Percentiles rank a stretch among this genome's conserved stretches.
phyloP scores from a whole-genome alignment of 1,140 invertebrate genomes.

The Rhagoletis pomonella region DNA sequence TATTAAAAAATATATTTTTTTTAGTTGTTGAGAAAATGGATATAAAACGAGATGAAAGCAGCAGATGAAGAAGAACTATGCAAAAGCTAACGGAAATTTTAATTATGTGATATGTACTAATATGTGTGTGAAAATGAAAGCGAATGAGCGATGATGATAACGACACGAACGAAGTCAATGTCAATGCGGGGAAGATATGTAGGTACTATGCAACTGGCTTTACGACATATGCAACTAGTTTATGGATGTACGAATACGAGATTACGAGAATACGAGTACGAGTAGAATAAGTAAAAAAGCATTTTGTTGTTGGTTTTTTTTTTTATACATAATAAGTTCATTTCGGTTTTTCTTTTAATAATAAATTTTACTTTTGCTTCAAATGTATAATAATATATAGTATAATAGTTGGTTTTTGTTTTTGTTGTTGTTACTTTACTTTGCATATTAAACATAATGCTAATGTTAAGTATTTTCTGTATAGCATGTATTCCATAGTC shows the following conservation, averaged over 20 bases:
- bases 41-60: too few relatives aligned
- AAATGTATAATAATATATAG: background rate
- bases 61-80: too few relatives aligned
- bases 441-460: constrained; percentile 13
- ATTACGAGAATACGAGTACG: background rate
- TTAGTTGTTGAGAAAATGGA: too few relatives aligned
- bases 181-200: too few relatives aligned
- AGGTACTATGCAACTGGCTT: constrained; percentile 26
- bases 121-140: too few relatives aligned
- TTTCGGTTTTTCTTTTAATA: constrained; percentile 1
- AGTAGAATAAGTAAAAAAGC: constrained; percentile 39
- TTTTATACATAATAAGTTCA: constrained; percentile 35
- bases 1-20: too few relatives aligned
- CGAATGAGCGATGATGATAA: background rate
- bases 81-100: too few relatives aligned
- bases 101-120: too few relatives aligned
- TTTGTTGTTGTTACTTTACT: constrained; percentile 31
- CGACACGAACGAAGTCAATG: background rate
- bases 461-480: background rate
- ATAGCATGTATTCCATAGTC: background rate
- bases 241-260: background rate
- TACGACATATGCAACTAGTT: background rate
- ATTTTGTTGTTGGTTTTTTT: background rate
- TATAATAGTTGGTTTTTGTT: background rate
- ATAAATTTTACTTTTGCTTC: constrained; percentile 6